Conservation (phyloP, 2,888 invertebrate species). For the Lepeophtheirus nordmannii region DNA sequence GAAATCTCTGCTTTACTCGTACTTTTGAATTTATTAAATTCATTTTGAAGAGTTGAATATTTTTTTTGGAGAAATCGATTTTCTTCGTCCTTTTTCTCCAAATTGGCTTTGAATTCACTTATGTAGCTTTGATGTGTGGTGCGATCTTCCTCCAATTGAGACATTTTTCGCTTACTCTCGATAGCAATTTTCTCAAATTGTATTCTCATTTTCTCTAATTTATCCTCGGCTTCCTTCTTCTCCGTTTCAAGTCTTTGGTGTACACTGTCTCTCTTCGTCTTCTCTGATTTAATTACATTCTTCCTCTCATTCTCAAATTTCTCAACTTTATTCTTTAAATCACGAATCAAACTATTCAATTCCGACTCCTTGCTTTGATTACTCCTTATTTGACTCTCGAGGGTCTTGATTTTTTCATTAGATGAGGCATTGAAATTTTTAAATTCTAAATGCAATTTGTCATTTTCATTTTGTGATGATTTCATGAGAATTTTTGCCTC, state of each 20-base stretch:
- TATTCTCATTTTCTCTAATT: conserved; percentile 21
- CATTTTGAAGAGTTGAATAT: conserved; percentile 7
- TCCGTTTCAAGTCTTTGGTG: conserved; percentile 12
- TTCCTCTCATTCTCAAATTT: conserved; percentile 21
- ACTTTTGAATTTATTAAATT: conserved; percentile 16
- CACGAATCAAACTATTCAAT: conserved; percentile 5
- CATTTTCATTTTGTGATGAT: conserved; percentile 8
- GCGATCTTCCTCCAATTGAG: conserved; percentile 21
- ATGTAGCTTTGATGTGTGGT: background rate
- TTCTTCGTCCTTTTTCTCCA: conserved; percentile 24
- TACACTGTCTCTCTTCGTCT: conserved; percentile 9
- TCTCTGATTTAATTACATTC: conserved; percentile 16
- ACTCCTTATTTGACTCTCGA: background rate
- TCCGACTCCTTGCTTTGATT: conserved; percentile 8
- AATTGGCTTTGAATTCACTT: background rate
- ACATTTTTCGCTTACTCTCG: conserved; percentile 21
- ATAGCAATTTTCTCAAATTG: conserved; percentile 25
- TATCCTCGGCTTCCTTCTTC: conserved; percentile 23
- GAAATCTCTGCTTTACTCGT: conserved; percentile 5
- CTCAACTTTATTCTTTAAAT: conserved; percentile 16
- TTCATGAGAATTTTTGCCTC: background rate
- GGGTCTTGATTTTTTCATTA: conserved; percentile 3
- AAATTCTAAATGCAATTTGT: conserved; percentile 10
- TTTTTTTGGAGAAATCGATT: conserved; percentile 8
- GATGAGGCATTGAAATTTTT: background rate